These are phyloP conservation scores for Eriosoma lanigerum DNA, from an alignment of 1,140 invertebrate species.

Conservation along the genomic window DNA sequence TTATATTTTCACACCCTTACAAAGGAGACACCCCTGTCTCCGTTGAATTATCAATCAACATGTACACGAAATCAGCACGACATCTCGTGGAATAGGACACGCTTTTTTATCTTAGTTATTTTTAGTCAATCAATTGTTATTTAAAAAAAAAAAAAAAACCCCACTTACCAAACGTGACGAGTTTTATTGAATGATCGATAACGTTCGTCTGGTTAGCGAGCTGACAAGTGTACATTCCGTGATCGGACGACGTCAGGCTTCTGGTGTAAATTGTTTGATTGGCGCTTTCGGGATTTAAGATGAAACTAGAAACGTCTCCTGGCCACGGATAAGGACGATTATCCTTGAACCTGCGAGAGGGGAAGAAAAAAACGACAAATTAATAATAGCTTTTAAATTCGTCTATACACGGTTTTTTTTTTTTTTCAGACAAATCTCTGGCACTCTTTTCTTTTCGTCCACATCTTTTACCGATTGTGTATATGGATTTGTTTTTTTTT, in stretches of 20 bases:
- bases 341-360: constrained; percentile 77
- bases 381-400: not conserved
- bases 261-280: constrained; percentile 78
- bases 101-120: no score
- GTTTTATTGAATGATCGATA: constrained; percentile 66
- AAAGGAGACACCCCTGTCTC: no score
- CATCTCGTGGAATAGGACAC: no score
- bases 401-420: not conserved
- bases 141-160: no score
- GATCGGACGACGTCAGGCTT: constrained; percentile 64
- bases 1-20: no score
- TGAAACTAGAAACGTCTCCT: constrained; percentile 66
- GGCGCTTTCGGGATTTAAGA: constrained; percentile 73
- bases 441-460: no score
- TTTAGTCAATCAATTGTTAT: no score
- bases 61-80: no score
- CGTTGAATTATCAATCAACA: no score
- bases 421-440: no score
- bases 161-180: constrained; percentile 68
- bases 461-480: no score
- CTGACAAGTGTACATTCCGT: constrained; percentile 72
- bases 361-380: constrained; percentile 51
- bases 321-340: constrained; percentile 75
- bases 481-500: not conserved
- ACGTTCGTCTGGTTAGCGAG: constrained; percentile 70